A percentile compares a stretch with the other conserved stretches of the same genome.
phyloP scores from a whole-genome alignment of 2,888 invertebrate genomes.

The Aplocera efformata region DNA sequence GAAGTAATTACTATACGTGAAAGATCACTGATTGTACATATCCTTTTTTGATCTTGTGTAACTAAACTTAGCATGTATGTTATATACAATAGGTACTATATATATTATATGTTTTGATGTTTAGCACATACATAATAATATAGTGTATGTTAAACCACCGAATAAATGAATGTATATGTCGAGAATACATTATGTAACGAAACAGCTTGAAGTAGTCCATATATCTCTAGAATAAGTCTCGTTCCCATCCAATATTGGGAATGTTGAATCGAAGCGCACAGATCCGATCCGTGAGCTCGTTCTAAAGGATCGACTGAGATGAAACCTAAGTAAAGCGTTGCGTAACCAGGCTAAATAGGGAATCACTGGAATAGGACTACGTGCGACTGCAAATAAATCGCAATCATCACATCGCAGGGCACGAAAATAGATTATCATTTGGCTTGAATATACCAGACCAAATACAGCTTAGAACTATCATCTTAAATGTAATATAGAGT shows the following conservation, averaged over 20 bases:
- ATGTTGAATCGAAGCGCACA: constrained; percentile 29
- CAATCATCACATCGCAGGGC: constrained; percentile 11
- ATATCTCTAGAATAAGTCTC: background rate
- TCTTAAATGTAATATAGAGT: too few species aligned
- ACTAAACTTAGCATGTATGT: too few species aligned
- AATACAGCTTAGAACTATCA: too few species aligned
- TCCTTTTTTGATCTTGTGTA: too few species aligned
- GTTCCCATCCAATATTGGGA: constrained; percentile 30
- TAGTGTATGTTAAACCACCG: too few species aligned
- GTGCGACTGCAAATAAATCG: constrained; percentile 24
- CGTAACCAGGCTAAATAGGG: constrained; percentile 22
- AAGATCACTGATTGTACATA: too few species aligned
- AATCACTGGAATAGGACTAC: constrained; percentile 15
- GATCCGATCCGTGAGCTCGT: constrained; percentile 27
- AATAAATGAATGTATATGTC: background rate
- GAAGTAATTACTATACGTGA: too few species aligned
- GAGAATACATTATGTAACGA: background rate
- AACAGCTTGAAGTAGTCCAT: background rate
- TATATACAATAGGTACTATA: too few species aligned
- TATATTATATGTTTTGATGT: too few species aligned
- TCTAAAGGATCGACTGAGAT: constrained; percentile 22
- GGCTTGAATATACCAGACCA: too few species aligned
- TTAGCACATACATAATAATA: too few species aligned
- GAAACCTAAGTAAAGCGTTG: constrained; percentile 24
- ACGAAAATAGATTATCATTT: constrained; percentile 1